phyloP scores from a whole-genome alignment of 2,888 invertebrate species.

The Halictus quadricinctus region DNA sequence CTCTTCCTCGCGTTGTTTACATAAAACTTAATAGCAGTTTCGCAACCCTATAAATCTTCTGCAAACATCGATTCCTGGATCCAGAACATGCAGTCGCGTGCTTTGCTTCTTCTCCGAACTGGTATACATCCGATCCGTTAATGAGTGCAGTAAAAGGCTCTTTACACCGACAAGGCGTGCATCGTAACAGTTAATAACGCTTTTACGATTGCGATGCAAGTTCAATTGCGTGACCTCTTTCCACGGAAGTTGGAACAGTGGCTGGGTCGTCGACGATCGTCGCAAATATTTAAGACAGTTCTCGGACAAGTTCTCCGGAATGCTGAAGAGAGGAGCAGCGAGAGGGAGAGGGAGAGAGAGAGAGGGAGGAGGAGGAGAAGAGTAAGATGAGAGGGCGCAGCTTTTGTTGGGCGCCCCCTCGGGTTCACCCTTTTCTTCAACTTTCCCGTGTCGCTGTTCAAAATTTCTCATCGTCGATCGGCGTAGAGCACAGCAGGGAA shows the following conservation, averaged over 20 bases:
- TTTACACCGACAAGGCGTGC: neutral
- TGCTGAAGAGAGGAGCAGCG: neutral
- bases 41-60: slow-evolving; percentile 38
- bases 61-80: slow-evolving; percentile 5
- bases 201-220: slow-evolving; percentile 37
- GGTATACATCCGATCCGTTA: slow-evolving; percentile 24
- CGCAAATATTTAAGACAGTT: slow-evolving; percentile 46
- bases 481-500: slow-evolving; percentile 54
- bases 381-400: slow-evolving; percentile 14
- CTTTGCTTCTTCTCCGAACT: neutral
- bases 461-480: slow-evolving; percentile 66
- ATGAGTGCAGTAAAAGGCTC: slow-evolving; percentile 43
- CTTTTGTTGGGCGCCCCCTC: slow-evolving; percentile 45
- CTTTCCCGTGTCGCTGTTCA: slow-evolving; percentile 34
- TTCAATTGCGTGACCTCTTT: slow-evolving; percentile 10
- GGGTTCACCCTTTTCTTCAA: slow-evolving; percentile 39
- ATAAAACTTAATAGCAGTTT: slow-evolving; percentile 21
- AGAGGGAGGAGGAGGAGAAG: neutral
- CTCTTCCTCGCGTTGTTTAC: neutral
- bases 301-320: slow-evolving; percentile 18
- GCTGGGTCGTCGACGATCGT: slow-evolving; percentile 28
- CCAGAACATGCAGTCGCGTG: slow-evolving; percentile 1
- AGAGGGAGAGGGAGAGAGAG: neutral
- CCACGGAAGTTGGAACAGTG: slow-evolving; percentile 3
- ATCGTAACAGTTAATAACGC: slow-evolving; percentile 30